phyloP scores from a whole-genome alignment of 2,113 vertebrate genomes.

The Oriolus oriolus region DNA sequence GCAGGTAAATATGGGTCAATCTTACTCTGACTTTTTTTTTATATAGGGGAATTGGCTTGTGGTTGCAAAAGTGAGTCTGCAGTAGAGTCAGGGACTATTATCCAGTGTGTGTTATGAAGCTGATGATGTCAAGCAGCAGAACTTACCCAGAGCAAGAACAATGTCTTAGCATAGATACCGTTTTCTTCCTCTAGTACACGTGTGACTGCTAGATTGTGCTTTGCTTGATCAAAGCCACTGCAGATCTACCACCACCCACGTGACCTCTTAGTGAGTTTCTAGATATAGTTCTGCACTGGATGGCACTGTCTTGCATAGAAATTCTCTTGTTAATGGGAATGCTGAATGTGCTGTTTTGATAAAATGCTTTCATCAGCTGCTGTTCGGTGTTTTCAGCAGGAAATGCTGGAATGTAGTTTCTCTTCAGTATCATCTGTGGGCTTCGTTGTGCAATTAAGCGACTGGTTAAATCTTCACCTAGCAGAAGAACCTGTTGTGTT shows the following conservation, averaged over 20 bases:
- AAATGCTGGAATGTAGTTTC: constrained; percentile 16
- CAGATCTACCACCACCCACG: not conserved
- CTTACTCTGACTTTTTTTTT: not conserved
- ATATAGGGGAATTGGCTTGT: not conserved
- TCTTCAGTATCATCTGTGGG: not conserved
- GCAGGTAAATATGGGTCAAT: not conserved
- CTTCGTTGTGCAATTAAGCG: not conserved
- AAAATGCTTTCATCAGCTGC: constrained; percentile 24
- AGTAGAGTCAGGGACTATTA: not conserved
- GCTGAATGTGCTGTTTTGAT: constrained; percentile 27
- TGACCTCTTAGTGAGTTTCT: not conserved
- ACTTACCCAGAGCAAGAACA: constrained; percentile 18
- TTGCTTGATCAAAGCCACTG: not conserved
- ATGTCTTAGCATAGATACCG: not conserved
- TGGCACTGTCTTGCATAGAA: not conserved
- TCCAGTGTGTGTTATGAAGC: not conserved
- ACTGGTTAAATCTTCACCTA: not conserved
- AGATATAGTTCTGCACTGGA: not conserved
- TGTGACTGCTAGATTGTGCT: not conserved
- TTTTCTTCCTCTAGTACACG: not conserved
- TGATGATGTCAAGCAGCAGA: not conserved
- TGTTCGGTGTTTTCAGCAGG: not conserved
- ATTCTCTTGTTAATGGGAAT: not conserved
- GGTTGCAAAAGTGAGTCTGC: not conserved
- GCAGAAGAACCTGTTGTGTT: not conserved